A percentile compares a stretch with the other conserved stretches of the same genome.
Evolutionary conservation across 2,113 vertebrate genomes (phyloP).

Genomic region (Callopanchax toddi): DNA sequence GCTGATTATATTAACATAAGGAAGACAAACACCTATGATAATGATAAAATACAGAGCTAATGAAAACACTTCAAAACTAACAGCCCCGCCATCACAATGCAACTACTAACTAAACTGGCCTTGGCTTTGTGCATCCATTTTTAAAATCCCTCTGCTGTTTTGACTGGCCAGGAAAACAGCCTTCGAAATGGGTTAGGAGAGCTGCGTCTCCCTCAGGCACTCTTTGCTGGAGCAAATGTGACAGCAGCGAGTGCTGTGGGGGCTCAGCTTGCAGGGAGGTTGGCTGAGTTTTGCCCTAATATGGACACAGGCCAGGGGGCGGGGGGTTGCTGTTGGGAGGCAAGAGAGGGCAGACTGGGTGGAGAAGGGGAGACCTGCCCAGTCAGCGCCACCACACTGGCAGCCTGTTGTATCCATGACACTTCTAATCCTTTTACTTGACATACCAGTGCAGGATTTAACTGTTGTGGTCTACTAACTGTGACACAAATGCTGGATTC

Average conservation of each 20-base stretch:
- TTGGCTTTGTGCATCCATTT: constrained; percentile 42
- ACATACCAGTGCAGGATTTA: constrained; percentile 30
- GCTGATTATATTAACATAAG: no score
- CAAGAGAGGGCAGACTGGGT: constrained; percentile 43
- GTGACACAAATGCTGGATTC: background rate
- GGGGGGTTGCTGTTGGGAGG: constrained; percentile 14
- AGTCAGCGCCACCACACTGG: constrained; percentile 61
- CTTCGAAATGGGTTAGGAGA: constrained; percentile 68
- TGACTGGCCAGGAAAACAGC: constrained; percentile 51
- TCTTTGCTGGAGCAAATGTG: constrained; percentile 66
- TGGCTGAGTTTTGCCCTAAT: constrained; percentile 75
- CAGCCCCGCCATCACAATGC: constrained; percentile 7
- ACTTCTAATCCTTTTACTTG: constrained; percentile 28
- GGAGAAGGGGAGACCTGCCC: constrained; percentile 51
- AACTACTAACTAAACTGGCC: constrained; percentile 8
- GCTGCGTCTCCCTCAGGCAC: constrained; percentile 59
- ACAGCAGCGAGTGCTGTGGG: constrained; percentile 61
- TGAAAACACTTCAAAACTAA: constrained; percentile 7
- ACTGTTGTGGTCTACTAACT: constrained; percentile 24
- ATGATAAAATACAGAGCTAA: no score
- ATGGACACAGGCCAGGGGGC: constrained; percentile 57
- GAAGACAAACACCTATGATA: no score
- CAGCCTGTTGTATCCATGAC: constrained; percentile 41
- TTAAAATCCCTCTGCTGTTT: constrained; percentile 53
- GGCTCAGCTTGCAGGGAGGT: constrained; percentile 59